These are phyloP conservation scores for Scleropages formosus DNA, from an alignment of 2,797 vertebrate species.

Conservation along the genomic window DNA sequence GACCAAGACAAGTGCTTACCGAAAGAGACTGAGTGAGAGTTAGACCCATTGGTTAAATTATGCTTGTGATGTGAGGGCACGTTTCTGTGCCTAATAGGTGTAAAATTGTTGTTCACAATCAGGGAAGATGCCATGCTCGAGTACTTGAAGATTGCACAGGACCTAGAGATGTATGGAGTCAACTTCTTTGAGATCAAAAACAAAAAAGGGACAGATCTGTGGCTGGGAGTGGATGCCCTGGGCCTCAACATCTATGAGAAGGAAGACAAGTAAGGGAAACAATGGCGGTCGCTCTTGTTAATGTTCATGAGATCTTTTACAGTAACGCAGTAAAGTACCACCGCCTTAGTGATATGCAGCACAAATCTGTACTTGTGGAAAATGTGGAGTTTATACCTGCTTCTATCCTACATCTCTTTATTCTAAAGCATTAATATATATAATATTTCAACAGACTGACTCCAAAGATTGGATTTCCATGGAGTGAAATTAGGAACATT, in stretches of 20 bases:
- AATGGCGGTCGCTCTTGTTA: background rate
- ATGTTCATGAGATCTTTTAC: background rate
- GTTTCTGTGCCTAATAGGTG: too few relatives aligned
- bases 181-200: slow-evolving; percentile 99
- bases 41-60: too few relatives aligned
- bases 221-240: slow-evolving; percentile 90
- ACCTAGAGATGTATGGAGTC: slow-evolving; percentile 96
- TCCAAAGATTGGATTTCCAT: slow-evolving; percentile 96
- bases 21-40: too few relatives aligned
- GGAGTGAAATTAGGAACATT: slow-evolving; percentile 97
- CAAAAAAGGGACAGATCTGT: slow-evolving; percentile 92
- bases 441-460: slow-evolving; percentile 70
- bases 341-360: background rate
- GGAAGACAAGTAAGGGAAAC: slow-evolving; percentile 78
- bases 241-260: slow-evolving; percentile 95
- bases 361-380: background rate
- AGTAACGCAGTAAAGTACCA: slow-evolving; percentile 8
- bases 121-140: slow-evolving; percentile 91
- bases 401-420: background rate
- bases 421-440: background rate
- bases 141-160: slow-evolving; percentile 95
- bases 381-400: background rate
- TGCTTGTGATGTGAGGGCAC: too few relatives aligned
- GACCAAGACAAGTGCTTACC: too few relatives aligned
- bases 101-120: background rate